Evolutionary conservation across 2,888 invertebrate species (phyloP), one percentile per base, ranked within the genome.

Genomic region (Oxytorus armatus): DNA sequence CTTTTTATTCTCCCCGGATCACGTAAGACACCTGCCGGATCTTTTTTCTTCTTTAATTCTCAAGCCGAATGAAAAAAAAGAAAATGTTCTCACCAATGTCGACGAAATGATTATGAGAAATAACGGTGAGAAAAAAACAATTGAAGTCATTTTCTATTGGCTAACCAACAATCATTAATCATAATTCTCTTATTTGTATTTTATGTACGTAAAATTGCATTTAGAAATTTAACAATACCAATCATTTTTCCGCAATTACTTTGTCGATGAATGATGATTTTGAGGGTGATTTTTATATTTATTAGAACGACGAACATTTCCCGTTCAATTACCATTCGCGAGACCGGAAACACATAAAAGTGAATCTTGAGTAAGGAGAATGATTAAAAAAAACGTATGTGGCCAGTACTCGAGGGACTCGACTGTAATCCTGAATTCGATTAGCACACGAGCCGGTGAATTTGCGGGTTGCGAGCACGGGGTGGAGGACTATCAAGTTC

Each of bases 361-460:
- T 2, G n/a, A 53, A 44, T 3, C 8, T n/a, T n/a, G 33, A 33
- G 33, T 1, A 55, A 33, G 10, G 29, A 16, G n/a, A 47, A 55
- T 14, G 53, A 44, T 18, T 8, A 47, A 11, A 57, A 74, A 29
- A 42, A 25, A 23, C 10, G 5, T 25, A 10, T 33, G 16, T 33
- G 33, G n/a, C 5, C 51, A 10, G 33, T 18, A 53, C 47, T 57
- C 57, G 49, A 66, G n/a, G 49, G 57, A 23, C 36, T 59, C 57
- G 57, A 57, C 36, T 66, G 49, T 49, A 11, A 57, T 61, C 29
- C 39, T 42, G n/a, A 63, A 73, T 73, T 63, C 73, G 61, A 73
- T 73, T 63, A 73, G 42, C n/a, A 39, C 49, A 25, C 36, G 63
- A 51, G 29, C 39, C 61, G 51, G 42, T 29, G 69, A 69, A 29